Base-by-base conservation (phyloP, 2,888 invertebrate genomes). In the Eupsilia transversa region DNA sequence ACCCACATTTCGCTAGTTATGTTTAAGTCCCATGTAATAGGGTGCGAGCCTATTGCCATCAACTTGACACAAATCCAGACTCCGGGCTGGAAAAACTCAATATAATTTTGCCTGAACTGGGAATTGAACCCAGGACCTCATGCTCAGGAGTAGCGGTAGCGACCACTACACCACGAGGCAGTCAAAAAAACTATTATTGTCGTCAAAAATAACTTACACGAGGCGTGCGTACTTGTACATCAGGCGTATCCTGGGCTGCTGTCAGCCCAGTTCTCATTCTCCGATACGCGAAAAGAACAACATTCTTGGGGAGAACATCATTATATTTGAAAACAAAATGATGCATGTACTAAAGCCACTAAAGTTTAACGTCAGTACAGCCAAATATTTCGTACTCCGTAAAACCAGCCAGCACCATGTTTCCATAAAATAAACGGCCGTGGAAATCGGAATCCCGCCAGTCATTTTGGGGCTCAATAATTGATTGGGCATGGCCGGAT, bases 401-500 rank as follows among this genome's bases (percentile, higher is more conserved):
- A 12, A 41, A 2, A 17, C 2, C 38, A 68, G 46, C 20, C 2
- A 52, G 27, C 30, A 1, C 14, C 33, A 49, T 56, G 27, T 35
- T 27, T 14, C 27, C 23, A n/a, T 20, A 65, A 64, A 74, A 60
- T 43, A 41, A n/a, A 74, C 12, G 33, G 14, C 35, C 52, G 35
- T 27, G 41, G 49, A 59, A 63, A 65, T 35, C 17, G n/a, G 35
- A 52, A 46, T 0, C 38, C 33, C 7, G 27, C 20, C 27, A 30
- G n/a, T 4, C 20, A 52, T n/a, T 60, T 54, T 54, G 10, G 10
- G 6, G n/a, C 17, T 63, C 30, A 35, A 27, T 72, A 61, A 74
- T 80, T 74, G 41, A 74, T 80, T 66, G 56, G 65, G 41, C 65
- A 56, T 60, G n/a, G 33, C 60, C 9, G 3, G 4, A 46, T 49